A percentile compares a stretch with the other conserved stretches of the same genome.
phyloP scores from a whole-genome alignment of 2,797 vertebrate species.

The Muscicapa comitata region DNA sequence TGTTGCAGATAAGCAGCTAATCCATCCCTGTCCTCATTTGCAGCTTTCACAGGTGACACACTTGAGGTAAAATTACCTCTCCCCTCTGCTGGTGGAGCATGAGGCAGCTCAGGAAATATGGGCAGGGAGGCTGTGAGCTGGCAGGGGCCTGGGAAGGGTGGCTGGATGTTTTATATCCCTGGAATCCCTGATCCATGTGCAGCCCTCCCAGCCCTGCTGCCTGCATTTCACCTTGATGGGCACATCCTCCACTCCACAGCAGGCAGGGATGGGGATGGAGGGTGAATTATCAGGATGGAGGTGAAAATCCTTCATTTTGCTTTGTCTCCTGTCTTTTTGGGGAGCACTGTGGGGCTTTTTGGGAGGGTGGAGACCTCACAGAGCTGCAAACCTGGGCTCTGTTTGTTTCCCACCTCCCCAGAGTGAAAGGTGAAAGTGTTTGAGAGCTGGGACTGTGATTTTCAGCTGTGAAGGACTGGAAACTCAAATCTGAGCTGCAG shows the following conservation, averaged over 20 bases:
- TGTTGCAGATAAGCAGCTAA: neutral
- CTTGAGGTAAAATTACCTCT: neutral
- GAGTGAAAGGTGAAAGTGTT: neutral
- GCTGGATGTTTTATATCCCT: neutral
- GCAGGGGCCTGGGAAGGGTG: neutral
- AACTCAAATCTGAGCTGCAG: neutral
- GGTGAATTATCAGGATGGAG: neutral
- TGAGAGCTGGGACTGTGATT: neutral
- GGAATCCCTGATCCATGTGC: neutral
- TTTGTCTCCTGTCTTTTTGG: accelerated
- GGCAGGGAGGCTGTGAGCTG: neutral
- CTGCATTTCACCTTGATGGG: neutral
- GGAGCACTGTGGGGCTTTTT: neutral
- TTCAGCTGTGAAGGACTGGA: neutral
- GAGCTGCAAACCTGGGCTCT: neutral
- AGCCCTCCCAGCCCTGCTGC: neutral
- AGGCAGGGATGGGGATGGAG: neutral
- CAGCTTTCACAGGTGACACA: neutral
- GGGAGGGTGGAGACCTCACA: accelerated
- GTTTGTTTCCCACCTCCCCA: neutral
- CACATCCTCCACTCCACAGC: neutral
- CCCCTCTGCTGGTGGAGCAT: neutral
- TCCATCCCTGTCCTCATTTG: neutral
- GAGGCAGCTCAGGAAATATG: neutral
- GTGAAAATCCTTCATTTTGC: neutral